Percentiles rank a stretch among this genome's conserved stretches.
Evolutionary conservation across 2,113 vertebrate species (phyloP).

Genomic region (Lipotes vexillifer): DNA sequence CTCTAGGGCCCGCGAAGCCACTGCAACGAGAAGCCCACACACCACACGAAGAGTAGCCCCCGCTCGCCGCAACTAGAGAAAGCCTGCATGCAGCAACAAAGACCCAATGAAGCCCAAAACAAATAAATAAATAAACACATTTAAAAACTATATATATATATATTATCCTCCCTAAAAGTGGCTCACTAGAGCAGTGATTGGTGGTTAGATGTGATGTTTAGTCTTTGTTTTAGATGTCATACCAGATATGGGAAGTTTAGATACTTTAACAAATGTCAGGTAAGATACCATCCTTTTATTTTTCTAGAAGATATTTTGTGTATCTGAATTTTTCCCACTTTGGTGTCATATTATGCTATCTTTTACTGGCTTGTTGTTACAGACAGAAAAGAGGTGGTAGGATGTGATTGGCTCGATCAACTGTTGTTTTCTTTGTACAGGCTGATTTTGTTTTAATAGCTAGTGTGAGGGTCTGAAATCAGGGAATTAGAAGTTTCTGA

Average conservation of each 20-base stretch:
- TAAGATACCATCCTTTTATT: not conserved
- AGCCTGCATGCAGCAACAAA: too few relatives aligned
- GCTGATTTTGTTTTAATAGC: not conserved
- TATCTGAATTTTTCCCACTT: not conserved
- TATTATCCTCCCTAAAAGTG: not conserved
- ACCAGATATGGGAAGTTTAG: not conserved
- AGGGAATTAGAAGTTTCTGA: not conserved
- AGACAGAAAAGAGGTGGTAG: not conserved
- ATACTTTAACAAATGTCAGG: not conserved
- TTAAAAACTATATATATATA: not conserved
- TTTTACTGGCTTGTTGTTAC: not conserved
- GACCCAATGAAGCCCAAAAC: too few relatives aligned
- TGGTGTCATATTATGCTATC: not conserved
- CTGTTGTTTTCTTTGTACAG: not conserved
- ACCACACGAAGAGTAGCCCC: too few relatives aligned
- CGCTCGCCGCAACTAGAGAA: too few relatives aligned
- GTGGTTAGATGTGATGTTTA: not conserved
- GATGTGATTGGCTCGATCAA: not conserved
- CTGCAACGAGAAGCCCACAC: too few relatives aligned
- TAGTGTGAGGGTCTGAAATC: not conserved
- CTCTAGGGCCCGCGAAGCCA: too few relatives aligned
- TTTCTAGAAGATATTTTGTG: not conserved
- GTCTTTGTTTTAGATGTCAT: constrained; percentile 33
- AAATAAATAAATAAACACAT: too few relatives aligned
- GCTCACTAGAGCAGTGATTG: not conserved